phyloP scores from a whole-genome alignment of 35 echinoderm and acorn worm genomes.

The Heliocidaris tuberculata region DNA sequence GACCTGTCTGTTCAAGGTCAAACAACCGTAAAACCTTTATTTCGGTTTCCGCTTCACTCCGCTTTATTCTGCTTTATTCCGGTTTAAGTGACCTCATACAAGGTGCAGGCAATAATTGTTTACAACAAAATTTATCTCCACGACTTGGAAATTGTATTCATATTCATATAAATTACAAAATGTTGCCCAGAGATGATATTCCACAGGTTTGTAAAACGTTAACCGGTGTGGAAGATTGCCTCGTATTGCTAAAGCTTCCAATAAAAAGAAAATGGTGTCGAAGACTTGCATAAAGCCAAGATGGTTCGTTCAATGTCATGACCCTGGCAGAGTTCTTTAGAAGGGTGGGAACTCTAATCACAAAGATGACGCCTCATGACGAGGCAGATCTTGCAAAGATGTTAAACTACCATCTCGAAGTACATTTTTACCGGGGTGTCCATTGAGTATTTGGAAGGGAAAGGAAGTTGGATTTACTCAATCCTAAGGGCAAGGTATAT shows the following conservation, averaged over 20 bases:
- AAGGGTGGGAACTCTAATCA: neutral
- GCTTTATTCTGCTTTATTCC: slow-evolving; percentile 1
- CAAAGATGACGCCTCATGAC: neutral
- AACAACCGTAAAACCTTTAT: slow-evolving; percentile 35
- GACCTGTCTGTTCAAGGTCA: slow-evolving; percentile 39
- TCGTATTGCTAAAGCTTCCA: neutral
- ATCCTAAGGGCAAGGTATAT: too few relatives aligned
- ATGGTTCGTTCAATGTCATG: neutral
- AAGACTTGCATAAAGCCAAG: neutral
- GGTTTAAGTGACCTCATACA: neutral
- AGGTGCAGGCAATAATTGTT: neutral
- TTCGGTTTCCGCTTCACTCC: slow-evolving; percentile 5
- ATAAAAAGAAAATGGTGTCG: neutral
- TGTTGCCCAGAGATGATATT: neutral
- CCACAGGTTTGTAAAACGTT: neutral
- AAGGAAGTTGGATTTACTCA: too few relatives aligned
- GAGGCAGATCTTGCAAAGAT: neutral
- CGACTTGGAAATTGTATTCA: neutral
- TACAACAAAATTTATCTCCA: neutral
- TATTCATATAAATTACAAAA: neutral
- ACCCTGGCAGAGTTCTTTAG: neutral
- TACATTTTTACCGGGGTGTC: neutral
- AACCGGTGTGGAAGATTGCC: neutral
- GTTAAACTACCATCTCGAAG: neutral
- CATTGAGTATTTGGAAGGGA: too few relatives aligned